Evolutionary conservation across 2,888 invertebrate genomes (phyloP).

Genomic region (Amblyteles armatorius): DNA sequence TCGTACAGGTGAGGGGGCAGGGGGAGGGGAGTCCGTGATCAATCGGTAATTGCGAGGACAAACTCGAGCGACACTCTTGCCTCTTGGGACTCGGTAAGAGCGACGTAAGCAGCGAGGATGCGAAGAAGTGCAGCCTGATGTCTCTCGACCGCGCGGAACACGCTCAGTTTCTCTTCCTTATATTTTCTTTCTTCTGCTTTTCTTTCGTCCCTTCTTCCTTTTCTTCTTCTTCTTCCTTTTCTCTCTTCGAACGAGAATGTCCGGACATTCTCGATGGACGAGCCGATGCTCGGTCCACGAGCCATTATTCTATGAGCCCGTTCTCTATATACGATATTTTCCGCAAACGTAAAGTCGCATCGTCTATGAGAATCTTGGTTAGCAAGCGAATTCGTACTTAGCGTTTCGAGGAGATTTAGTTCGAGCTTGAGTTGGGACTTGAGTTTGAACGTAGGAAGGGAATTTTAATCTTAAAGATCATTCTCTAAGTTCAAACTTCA

Average conservation of each 20-base stretch:
- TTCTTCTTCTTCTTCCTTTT: conserved; percentile 4
- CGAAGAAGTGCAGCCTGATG: conserved; percentile 5
- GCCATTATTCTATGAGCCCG: conserved; percentile 45
- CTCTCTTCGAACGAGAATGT: too few species aligned
- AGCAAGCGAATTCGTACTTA: neutral
- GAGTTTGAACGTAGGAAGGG: too few species aligned
- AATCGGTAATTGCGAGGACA: conserved; percentile 79
- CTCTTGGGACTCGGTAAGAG: conserved; percentile 16
- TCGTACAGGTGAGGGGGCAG: conserved; percentile 25
- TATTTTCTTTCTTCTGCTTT: conserved; percentile 8
- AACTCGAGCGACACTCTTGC: conserved; percentile 71
- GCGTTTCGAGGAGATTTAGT: neutral
- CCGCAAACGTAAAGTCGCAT: conserved; percentile 23
- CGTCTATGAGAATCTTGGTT: conserved; percentile 7
- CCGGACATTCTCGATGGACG: conserved; percentile 17
- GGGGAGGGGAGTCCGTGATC: conserved; percentile 73
- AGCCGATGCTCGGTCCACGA: conserved; percentile 28
- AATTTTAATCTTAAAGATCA: neutral
- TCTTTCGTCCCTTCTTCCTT: conserved; percentile 10
- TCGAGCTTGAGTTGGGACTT: too few species aligned
- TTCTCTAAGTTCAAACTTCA: too few species aligned
- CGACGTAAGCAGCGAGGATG: neutral
- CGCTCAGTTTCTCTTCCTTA: neutral
- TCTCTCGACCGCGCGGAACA: conserved; percentile 22
- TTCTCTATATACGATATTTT: neutral